Percentiles rank a stretch among this genome's conserved stretches.
phyloP scores from a whole-genome alignment of 2,113 vertebrate genomes.

The Sardina pilchardus region DNA sequence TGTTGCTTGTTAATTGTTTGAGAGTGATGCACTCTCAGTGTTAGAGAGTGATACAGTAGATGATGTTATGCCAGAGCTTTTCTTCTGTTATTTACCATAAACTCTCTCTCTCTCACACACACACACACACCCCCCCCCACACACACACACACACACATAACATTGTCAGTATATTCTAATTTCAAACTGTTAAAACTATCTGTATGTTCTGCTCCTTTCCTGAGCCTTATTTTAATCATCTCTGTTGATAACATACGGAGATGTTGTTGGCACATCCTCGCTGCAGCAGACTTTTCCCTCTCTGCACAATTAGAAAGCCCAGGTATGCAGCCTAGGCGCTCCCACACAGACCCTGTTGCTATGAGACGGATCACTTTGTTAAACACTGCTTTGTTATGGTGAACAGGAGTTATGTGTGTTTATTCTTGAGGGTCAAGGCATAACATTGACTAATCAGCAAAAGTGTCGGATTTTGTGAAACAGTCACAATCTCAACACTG shows the following conservation, averaged over 20 bases:
- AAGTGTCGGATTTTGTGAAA: conserved; percentile 2
- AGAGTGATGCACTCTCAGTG: neutral
- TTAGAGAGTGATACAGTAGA: neutral
- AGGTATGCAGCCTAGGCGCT: neutral
- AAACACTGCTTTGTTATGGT: conserved; percentile 18
- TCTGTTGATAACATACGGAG: neutral
- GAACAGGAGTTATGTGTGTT: conserved; percentile 20
- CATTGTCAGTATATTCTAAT: neutral
- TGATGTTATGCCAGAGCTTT: neutral
- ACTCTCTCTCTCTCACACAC: neutral
- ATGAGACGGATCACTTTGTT: conserved; percentile 40
- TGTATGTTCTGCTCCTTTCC: neutral
- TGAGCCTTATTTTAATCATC: neutral
- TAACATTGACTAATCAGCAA: neutral
- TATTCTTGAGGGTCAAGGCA: conserved; percentile 28
- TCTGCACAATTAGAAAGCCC: neutral
- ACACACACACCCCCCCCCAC: neutral
- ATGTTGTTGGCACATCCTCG: neutral
- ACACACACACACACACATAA: neutral
- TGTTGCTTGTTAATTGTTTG: neutral
- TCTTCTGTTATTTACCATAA: neutral
- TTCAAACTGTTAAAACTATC: neutral
- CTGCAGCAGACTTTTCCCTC: conserved; percentile 7
- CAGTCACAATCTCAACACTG: neutral
- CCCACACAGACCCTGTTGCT: conserved; percentile 42